Evolutionary conservation across 1,140 invertebrate genomes (phyloP), one percentile per base, ranked within the genome.

Genomic region (Eupeodes corollae): DNA sequence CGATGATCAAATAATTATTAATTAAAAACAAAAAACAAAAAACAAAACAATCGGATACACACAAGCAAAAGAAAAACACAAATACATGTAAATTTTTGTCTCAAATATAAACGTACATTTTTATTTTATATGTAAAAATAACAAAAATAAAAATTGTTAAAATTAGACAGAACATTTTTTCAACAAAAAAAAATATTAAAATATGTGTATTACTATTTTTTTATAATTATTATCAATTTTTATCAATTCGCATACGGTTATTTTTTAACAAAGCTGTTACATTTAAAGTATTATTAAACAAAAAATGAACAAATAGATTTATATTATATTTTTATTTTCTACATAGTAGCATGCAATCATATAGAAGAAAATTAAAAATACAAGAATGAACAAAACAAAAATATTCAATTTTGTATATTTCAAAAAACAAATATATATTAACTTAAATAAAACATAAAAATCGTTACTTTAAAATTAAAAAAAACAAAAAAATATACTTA

Each of bases 281-380:
- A 52, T 56, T 50, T 51, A 55, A 59, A 56, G 56, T 52, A 52
- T 48, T 44, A 50, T 30, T 49, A 56, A 55, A 53, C 48, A 46
- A 53, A 44, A 51, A 37, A 31, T 32, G 41, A 41, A 21, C 46
- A 45, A 33, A 49, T 21, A 46, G 49, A 48, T 33, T 39, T 34
- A 57, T n/a, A n/a, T n/a, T n/a, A 56, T 58, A 55, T 51, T 49
- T 44, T 40, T 50, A 56, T 45, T 33, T 45, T 16, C 6, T 43
- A 43, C 57, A 59, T 62, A 53, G 18, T 18, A 14, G n/a, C 26
- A n/a, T 43, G 13, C 16, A 26, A 33, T 15, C 33, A 15, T n/a
- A n/a, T 53, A 58, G 60, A 57, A 60, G 56, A 63, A 60, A 61
- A 61, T 62, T 62, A 56, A 60, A 59, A 62, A 59, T 50, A n/a